phyloP scores from a whole-genome alignment of 2,113 vertebrate species.

The Papio anubis region DNA sequence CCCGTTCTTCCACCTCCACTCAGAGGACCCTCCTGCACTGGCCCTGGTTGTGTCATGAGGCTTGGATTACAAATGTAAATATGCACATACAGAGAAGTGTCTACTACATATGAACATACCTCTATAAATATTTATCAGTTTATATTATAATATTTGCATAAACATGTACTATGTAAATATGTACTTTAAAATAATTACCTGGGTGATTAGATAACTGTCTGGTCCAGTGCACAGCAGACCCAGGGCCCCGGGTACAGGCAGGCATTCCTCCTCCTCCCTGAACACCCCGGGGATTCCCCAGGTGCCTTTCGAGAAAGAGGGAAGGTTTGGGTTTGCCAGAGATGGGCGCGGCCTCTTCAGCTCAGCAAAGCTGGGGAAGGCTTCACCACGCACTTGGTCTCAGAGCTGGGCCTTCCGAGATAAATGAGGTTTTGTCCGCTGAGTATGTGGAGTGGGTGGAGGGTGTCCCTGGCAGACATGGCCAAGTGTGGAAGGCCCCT shows the following conservation, averaged over 20 bases:
- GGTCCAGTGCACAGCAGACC: neutral
- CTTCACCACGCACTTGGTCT: neutral
- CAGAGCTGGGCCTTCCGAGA: neutral
- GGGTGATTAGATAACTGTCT: neutral
- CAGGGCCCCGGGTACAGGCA: neutral
- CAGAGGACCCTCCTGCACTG: too few species aligned
- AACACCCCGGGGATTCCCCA: neutral
- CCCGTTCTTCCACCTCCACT: too few species aligned
- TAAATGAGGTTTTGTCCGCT: neutral
- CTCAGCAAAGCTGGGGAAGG: neutral
- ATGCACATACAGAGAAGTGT: too few species aligned
- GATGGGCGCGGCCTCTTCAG: neutral
- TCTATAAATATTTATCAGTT: neutral
- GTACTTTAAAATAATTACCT: neutral
- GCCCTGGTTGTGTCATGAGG: neutral
- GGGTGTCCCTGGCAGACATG: neutral
- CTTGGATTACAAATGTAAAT: neutral
- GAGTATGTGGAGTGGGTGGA: fast-evolving
- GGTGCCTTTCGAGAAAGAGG: neutral
- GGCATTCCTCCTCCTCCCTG: too few species aligned
- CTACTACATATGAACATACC: fast-evolving
- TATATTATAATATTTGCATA: too few species aligned
- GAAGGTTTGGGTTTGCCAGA: neutral
- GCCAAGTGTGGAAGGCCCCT: neutral
- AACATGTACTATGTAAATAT: neutral